A percentile compares a stretch with the other conserved stretches of the same genome.
These are phyloP conservation scores for Spongilla lacustris DNA, from an alignment of 37 sponge, comb jelly and placozoan species.

Conservation along the genomic window DNA sequence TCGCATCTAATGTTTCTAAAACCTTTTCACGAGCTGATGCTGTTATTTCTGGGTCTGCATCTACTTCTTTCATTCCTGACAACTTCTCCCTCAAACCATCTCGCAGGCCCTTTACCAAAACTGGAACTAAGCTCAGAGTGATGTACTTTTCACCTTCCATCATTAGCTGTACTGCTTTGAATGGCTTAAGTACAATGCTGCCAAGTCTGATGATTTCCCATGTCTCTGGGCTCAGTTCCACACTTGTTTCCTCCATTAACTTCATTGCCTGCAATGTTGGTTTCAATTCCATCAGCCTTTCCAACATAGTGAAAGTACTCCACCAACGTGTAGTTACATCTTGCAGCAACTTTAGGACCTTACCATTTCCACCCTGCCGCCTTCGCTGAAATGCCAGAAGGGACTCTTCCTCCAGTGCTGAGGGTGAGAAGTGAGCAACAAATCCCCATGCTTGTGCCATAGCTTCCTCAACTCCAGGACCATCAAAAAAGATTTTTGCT, in stretches of 20 bases:
- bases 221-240: neutral
- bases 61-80: conserved; percentile 1
- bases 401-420: neutral
- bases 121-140: neutral
- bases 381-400: neutral
- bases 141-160: neutral
- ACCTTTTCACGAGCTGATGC: neutral
- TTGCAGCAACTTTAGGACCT: conserved; percentile 1
- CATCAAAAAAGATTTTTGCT: neutral
- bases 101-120: neutral
- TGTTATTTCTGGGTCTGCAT: neutral
- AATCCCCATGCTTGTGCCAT: neutral
- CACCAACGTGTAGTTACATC: neutral
- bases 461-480: neutral
- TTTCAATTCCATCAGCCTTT: conserved; percentile 1
- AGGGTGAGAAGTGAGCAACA: neutral
- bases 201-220: neutral
- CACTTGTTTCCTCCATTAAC: conserved; percentile 1
- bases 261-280: neutral
- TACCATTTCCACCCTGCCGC: neutral
- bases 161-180: neutral
- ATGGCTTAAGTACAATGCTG: neutral
- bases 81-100: neutral
- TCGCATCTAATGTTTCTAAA: neutral
- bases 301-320: neutral